Percentiles rank a stretch among this genome's conserved stretches.
phyloP scores from a whole-genome alignment of 2,113 vertebrate species.

The Poeciliopsis occidentalis region DNA sequence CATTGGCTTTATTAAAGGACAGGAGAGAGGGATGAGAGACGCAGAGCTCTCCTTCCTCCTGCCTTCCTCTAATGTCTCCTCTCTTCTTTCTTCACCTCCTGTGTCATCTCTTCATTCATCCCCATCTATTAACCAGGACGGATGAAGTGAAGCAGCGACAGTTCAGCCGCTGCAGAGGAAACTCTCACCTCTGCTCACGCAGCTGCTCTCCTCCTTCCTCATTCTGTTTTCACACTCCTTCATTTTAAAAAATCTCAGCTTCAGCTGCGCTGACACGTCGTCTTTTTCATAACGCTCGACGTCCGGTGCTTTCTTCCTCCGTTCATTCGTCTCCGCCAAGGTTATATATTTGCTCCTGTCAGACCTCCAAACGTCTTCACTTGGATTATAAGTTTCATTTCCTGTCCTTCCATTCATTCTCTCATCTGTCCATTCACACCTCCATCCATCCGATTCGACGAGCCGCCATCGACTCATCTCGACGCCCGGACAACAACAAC shows the following conservation, averaged over 20 bases:
- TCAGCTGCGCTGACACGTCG: slow-evolving; percentile 29
- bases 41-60: neutral
- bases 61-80: neutral
- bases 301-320: slow-evolving; percentile 33
- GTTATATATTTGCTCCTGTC: slow-evolving; percentile 62
- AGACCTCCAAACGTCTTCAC: slow-evolving; percentile 54
- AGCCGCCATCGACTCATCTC: slow-evolving; percentile 36
- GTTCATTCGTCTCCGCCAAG: slow-evolving; percentile 47
- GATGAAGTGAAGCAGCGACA: neutral
- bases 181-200: slow-evolving; percentile 4
- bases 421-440: slow-evolving; percentile 18
- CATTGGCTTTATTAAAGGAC: slow-evolving; percentile 10
- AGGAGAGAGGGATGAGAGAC: neutral
- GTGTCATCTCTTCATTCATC: slow-evolving; percentile 41
- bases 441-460: slow-evolving; percentile 25
- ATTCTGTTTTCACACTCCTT: slow-evolving; percentile 25
- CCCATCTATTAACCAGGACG: slow-evolving; percentile 38
- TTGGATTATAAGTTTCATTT: slow-evolving; percentile 57
- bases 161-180: neutral
- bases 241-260: slow-evolving; percentile 45
- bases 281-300: slow-evolving; percentile 40
- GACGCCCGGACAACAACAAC: slow-evolving; percentile 1
- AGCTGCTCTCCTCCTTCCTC: slow-evolving; percentile 1
- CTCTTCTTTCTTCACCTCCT: slow-evolving; percentile 21
- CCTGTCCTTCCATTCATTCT: slow-evolving; percentile 48